Evolutionary conservation across 2,888 invertebrate species (phyloP), one percentile per base, ranked within the genome.

Genomic region (Sarcophaga caerulescens): DNA sequence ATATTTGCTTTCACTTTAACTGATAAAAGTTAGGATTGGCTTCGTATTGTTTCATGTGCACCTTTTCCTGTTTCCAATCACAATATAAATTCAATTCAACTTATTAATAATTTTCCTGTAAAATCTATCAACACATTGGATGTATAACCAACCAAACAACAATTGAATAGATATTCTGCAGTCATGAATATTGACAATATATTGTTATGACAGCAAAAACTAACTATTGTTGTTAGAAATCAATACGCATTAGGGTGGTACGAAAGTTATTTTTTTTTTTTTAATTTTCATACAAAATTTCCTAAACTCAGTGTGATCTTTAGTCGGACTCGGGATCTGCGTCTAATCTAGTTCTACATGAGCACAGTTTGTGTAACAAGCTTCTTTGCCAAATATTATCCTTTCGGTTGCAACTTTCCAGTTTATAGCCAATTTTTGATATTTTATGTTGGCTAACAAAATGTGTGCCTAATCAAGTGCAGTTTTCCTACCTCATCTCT

Each of bases 131-230:
- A 4, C 12, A 52, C 52, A 52, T 52, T 14, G 12, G 8, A 2
- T 35, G 35, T 35, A 35, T 35, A 8, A 35, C 10, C 17, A 52
- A 52, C 52, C 52, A 35, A 35, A 35, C 52, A 52, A 52, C 17
- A 52, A 52, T 52, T 14, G 52, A 17, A 52, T 14, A 14, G 17
- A 44, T 14, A 66, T 66, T 66, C 35, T n/a, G 44, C 19, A 44
- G 5, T n/a, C 45, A 66, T 66, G 35, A 66, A 66, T 66, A 66
- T 66, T 44, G 66, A 66, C 44, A 66, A 66, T 44, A 44, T 66
- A 66, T 66, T 66, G 66, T 44, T 66, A 35, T 3, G 66, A 44
- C 45, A 66, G n/a, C 45, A 66, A 66, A 66, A 19, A 21, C 66
- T 35, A 35, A 44, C 52, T 52, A 17, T 52, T 52, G 14, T 63